These are phyloP conservation scores for Actinia tenebrosa DNA, from an alignment of 64 coral and sea anemone genomes.

Conservation along the genomic window DNA sequence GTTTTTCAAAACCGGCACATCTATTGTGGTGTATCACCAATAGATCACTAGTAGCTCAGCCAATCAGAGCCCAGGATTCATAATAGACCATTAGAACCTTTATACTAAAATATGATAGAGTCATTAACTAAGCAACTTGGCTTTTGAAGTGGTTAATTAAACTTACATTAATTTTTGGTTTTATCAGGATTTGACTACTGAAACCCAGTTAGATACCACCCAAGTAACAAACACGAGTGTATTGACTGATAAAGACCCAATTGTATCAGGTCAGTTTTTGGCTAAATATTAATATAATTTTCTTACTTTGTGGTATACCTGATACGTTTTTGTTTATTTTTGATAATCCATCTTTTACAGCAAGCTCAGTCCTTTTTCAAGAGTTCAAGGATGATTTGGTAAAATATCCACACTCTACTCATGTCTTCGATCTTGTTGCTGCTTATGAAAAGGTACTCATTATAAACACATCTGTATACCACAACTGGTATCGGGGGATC, in stretches of 20 bases:
- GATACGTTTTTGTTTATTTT: neutral
- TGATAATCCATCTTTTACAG: conserved; percentile 12
- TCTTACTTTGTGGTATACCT: no score
- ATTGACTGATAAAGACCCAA: conserved; percentile 48
- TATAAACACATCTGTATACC: neutral
- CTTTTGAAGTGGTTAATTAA: neutral
- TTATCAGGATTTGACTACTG: conserved; percentile 21
- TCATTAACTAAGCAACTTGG: no score
- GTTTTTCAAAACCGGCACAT: no score
- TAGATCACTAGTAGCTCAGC: no score
- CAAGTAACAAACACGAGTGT: conserved; percentile 32
- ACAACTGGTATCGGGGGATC: no score
- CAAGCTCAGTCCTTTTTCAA: conserved; percentile 49
- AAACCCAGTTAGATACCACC: neutral
- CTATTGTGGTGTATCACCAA: no score
- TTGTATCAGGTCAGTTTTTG: neutral
- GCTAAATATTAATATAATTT: no score
- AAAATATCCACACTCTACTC: conserved; percentile 40
- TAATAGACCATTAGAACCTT: no score
- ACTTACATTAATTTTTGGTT: neutral
- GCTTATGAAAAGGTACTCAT: conserved; percentile 63
- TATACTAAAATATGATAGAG: no score
- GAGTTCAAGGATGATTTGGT: conserved; percentile 54
- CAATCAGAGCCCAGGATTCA: no score
- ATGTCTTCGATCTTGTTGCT: conserved; percentile 62